Evolutionary conservation across 1,140 invertebrate species (phyloP), one percentile per base, ranked within the genome.

Genomic region (Drosophila erecta): DNA sequence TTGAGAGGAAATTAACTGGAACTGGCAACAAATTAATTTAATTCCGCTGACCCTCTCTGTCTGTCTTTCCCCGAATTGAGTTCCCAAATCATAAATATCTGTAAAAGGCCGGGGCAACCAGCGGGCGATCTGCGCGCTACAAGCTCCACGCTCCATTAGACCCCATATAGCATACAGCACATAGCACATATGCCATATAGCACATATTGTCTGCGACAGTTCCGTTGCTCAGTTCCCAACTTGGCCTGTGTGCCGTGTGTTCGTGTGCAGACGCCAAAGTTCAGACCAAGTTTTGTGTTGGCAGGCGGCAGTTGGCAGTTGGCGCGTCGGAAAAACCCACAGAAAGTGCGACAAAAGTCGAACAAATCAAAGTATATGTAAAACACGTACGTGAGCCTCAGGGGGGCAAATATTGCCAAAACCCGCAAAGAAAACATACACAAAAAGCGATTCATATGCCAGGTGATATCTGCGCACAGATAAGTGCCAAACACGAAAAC

Each of bases 1-100:
- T 89, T 87, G 83, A 73, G 84, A 83, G 84, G 83, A 87, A 89
- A 87, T 87, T 83, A 89, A 71, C 41, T 71, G 67, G 65, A 70
- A 79, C 79, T 89, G 62, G 49, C 79, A 66, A 70, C 61, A 83
- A 87, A 87, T 87, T 79, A 89, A 87, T 87, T 87, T 55, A 89
- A 76, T 83, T 83, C 53, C 54, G 70, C 64, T 86, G 81, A 64
- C 53, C 57, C 15, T 65, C 59, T 69, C 37, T 35, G 60, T 40
- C 55, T 60, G 65, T 24, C 38, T 38, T 38, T 12, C 30, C 35
- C 30, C 47, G 7, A 14, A 33, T 10, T 62, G 10, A 14, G 57
- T 86, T 89, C 85, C 84, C 85, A 90, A 89, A 90, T 89, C 84
- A 89, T 89, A 89, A 89, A 89, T 80, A 90, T 84, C 84, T 89